Evolutionary conservation across 2,797 vertebrate species (phyloP).

Genomic region (Chrosomus eos): DNA sequence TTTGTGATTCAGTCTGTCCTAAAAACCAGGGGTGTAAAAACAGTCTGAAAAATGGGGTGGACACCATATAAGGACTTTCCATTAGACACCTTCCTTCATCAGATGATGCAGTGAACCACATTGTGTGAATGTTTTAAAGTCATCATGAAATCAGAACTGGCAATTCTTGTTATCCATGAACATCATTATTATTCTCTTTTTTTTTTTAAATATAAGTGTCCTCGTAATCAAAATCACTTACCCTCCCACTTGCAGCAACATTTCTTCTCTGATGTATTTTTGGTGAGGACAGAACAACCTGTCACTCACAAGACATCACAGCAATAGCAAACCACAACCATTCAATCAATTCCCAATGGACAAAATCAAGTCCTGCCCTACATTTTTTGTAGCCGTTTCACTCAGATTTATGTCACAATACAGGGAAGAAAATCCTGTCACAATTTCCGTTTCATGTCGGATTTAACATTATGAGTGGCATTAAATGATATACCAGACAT

Average conservation of each 20-base stretch:
- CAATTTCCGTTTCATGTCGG: not conserved
- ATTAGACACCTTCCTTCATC: no score
- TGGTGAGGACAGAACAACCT: not conserved
- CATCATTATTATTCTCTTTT: not conserved
- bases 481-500: not conserved
- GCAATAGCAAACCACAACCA: not conserved
- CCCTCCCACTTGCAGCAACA: not conserved
- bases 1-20: not conserved
- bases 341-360: not conserved
- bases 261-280: not conserved
- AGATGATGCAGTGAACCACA: not conserved
- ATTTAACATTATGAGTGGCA: not conserved
- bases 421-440: not conserved
- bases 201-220: not conserved
- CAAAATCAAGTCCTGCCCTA: not conserved
- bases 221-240: not conserved
- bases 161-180: not conserved
- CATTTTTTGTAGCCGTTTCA: not conserved
- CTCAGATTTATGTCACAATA: not conserved
- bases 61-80: not conserved
- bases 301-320: not conserved
- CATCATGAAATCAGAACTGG: no score
- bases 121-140: not conserved
- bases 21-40: not conserved
- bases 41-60: not conserved